phyloP scores from a whole-genome alignment of 2,888 invertebrate genomes.

The Hydriomena furcata region DNA sequence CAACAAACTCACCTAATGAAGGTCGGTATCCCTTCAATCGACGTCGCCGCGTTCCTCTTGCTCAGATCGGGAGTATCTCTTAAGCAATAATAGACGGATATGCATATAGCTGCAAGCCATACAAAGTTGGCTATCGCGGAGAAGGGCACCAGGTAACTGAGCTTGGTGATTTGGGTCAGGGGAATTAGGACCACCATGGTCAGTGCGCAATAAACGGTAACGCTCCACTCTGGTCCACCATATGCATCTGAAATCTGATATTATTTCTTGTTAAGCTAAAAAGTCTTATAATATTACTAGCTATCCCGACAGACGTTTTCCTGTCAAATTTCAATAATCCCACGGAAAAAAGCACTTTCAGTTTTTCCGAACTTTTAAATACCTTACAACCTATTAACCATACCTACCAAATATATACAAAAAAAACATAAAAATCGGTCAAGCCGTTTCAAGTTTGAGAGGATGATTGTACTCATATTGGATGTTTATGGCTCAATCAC shows the following conservation, averaged over 20 bases:
- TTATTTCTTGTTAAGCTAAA: too few relatives aligned
- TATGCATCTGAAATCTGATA: conserved; percentile 80
- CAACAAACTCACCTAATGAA: conserved; percentile 90
- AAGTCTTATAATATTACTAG: too few relatives aligned
- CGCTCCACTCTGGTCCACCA: conserved; percentile 79
- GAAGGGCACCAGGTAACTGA: conserved; percentile 94
- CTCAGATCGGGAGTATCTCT: conserved; percentile 69
- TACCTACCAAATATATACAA: too few relatives aligned
- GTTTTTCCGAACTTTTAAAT: too few relatives aligned
- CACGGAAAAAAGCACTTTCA: too few relatives aligned
- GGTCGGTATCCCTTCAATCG: conserved; percentile 87
- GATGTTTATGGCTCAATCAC: too few relatives aligned
- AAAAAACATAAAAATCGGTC: too few relatives aligned
- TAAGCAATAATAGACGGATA: conserved; percentile 93
- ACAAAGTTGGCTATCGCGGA: conserved; percentile 94
- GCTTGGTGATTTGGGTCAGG: conserved; percentile 88
- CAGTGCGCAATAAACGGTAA: conserved; percentile 86
- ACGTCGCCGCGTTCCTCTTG: conserved; percentile 73
- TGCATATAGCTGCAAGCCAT: conserved; percentile 89
- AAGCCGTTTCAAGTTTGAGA: too few relatives aligned
- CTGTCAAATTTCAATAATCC: too few relatives aligned
- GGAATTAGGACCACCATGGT: conserved; percentile 87
- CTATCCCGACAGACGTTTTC: too few relatives aligned
- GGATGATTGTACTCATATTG: too few relatives aligned
- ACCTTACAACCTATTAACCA: too few relatives aligned